These are phyloP conservation scores for Ptilonorhynchus violaceus DNA, from an alignment of 2,113 vertebrate genomes.

Conservation along the genomic window DNA sequence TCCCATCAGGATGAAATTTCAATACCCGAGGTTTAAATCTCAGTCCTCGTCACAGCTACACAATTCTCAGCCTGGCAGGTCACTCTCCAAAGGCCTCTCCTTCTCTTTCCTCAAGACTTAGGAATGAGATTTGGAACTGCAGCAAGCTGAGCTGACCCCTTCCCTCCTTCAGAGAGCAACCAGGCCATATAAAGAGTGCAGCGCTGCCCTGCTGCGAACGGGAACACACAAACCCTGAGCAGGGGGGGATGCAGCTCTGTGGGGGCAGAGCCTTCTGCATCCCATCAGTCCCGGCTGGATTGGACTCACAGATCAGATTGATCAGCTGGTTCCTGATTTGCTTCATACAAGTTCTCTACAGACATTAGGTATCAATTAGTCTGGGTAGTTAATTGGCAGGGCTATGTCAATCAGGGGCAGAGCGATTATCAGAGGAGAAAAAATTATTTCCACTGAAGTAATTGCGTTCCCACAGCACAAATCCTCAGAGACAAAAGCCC, in stretches of 20 bases:
- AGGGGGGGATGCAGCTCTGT: not conserved
- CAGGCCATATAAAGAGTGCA: accelerated
- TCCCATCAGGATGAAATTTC: not conserved
- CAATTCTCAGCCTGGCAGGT: not conserved
- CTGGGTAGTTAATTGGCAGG: not conserved
- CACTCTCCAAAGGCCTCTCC: not conserved
- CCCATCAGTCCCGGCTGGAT: not conserved
- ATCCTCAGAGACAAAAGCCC: not conserved
- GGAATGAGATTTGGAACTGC: not conserved
- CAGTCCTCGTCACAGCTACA: not conserved
- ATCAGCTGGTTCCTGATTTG: not conserved
- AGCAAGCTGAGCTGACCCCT: not conserved
- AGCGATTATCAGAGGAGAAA: not conserved
- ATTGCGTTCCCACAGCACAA: not conserved
- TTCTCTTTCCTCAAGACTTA: not conserved
- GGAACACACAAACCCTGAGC: not conserved
- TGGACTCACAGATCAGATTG: not conserved
- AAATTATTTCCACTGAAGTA: not conserved
- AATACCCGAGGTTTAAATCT: not conserved
- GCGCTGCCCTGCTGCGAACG: not conserved
- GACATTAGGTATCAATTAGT: not conserved
- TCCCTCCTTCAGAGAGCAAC: not conserved
- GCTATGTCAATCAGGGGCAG: not conserved
- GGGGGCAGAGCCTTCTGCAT: not conserved
- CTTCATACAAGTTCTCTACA: not conserved